Evolutionary conservation across 2,113 vertebrate genomes (phyloP).

Genomic region (Ardeotis arabs): DNA sequence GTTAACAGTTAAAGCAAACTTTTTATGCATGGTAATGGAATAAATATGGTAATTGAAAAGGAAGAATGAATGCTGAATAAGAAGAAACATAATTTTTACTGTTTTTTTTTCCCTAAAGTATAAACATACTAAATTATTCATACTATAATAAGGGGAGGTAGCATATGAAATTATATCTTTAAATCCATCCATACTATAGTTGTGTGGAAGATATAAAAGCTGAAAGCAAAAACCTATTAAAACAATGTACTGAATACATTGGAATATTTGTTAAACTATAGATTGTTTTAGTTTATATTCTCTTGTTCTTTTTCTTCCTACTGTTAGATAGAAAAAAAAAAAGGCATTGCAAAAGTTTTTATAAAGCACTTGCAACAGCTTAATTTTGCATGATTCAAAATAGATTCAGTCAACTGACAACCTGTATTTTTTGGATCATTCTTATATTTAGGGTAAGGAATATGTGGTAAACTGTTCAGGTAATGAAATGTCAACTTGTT

Average conservation of each 20-base stretch:
- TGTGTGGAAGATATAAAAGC: neutral
- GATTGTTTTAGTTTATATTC: neutral
- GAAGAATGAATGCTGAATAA: neutral
- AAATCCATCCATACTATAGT: neutral
- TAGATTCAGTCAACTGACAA: neutral
- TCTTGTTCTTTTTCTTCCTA: neutral
- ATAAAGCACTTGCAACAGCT: neutral
- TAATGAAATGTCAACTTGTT: neutral
- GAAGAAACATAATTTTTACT: neutral
- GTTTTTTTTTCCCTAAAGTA: neutral
- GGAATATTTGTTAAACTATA: neutral
- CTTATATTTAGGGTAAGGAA: neutral
- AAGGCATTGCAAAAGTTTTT: neutral
- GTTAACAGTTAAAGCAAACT: neutral
- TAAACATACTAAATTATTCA: slow-evolving; percentile 33
- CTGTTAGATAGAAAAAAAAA: neutral
- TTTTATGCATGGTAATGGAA: neutral
- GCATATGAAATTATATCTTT: neutral
- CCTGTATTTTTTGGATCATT: neutral
- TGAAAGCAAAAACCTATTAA: neutral
- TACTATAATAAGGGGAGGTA: neutral
- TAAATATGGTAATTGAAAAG: slow-evolving; percentile 1
- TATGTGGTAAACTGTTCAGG: neutral
- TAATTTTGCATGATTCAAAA: neutral
- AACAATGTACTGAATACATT: neutral